Base-by-base conservation (phyloP, 2,797 vertebrate genomes). In the Anabas testudineus region DNA sequence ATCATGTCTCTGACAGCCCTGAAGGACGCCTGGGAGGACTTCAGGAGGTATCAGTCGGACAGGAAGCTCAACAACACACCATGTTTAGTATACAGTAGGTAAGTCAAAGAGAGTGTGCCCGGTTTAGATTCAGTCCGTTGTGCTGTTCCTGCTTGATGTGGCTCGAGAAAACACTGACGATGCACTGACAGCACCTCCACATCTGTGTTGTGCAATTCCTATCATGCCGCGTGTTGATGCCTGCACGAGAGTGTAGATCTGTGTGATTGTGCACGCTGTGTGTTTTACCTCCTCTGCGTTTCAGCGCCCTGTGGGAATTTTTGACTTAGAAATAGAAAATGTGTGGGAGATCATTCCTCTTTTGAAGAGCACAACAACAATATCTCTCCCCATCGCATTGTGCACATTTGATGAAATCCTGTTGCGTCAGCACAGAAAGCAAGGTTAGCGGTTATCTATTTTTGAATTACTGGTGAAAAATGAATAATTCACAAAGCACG, bases 21-120 rank as follows among this genome's bases (percentile, higher is more conserved):
- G 54, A 99, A 99, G 81, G 97, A 98, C 5, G 94, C 93, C 55
- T 98, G 96, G 96, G 97, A 98, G 76, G 96, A 99, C 83, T 94
- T 96, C 83, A 92, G 94, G 71, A 92, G 96, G 32, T 97, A 94
- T 83, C 93, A 94, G 74, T 88, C 94, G 0, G 97, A 99, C 90
- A 95, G 82, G 86, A 92, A 94, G 89, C 92, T 97, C 88, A 99
- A 99, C 90, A 93, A 92, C 72, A 95, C 70, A 49, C 90, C 85
- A 1, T 97, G 96, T 71, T 85, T 93, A 68, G 26, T 96, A 76
- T 98, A 97, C 67, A 94, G 91, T 95, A 97, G 96, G 97, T 99
- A 95, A 94, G 83, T 39, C 19, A 61, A 34, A 57, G n/a, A 56
- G 37, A 53, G 2, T 9, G 22, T 48, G n/a, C 67, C 22, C 32